These are phyloP conservation scores for Craniophora ligustri DNA, from an alignment of 2,888 invertebrate genomes.

Conservation along the genomic window DNA sequence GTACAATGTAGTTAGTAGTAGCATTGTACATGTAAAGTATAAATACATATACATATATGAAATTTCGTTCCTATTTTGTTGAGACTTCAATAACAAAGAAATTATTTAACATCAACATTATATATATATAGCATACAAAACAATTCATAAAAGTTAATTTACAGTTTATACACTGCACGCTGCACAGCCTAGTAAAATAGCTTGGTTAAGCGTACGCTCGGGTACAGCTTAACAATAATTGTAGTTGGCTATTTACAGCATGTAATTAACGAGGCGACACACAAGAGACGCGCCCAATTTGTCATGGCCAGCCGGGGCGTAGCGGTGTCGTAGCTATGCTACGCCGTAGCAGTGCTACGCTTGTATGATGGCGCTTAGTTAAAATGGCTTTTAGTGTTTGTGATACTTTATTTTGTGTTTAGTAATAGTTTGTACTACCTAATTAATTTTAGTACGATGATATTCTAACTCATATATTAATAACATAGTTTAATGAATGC, in stretches of 20 bases:
- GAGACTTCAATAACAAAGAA: too few species aligned
- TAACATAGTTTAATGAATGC: too few species aligned
- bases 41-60: too few species aligned
- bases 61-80: too few species aligned
- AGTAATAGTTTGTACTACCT: neutral
- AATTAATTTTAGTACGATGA: neutral
- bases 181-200: slow-evolving; percentile 42
- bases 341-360: slow-evolving; percentile 45
- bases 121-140: slow-evolving; percentile 1
- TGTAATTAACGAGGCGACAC: slow-evolving; percentile 74
- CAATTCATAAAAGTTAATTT: slow-evolving; percentile 7
- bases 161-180: slow-evolving; percentile 26
- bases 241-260: slow-evolving; percentile 66
- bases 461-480: too few species aligned
- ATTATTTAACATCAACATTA: too few species aligned
- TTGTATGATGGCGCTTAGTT: slow-evolving; percentile 29
- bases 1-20: too few species aligned
- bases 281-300: slow-evolving; percentile 71
- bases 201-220: slow-evolving; percentile 48
- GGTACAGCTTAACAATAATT: slow-evolving; percentile 71
- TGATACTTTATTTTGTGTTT: neutral
- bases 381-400: slow-evolving; percentile 6
- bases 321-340: slow-evolving; percentile 51
- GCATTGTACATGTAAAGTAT: too few species aligned
- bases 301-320: slow-evolving; percentile 66